Evolutionary conservation across 2,113 vertebrate species (phyloP).

Genomic region (Pipra filicauda): DNA sequence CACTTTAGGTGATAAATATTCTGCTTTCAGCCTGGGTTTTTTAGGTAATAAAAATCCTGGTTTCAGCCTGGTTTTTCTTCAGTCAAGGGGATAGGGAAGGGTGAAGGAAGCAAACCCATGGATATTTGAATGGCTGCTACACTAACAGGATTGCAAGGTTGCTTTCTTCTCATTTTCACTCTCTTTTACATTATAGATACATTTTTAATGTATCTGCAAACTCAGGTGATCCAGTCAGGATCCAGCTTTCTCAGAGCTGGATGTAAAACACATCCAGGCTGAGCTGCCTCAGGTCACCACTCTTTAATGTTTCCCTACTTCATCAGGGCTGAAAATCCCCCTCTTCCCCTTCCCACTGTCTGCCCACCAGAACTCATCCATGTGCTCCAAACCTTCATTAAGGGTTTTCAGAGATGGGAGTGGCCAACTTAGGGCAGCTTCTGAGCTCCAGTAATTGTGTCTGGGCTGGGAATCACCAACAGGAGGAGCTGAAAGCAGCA

Average conservation of each 20-base stretch:
- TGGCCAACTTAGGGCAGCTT: background rate
- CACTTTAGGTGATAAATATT: background rate
- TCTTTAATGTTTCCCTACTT: background rate
- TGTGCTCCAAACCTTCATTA: rapidly evolving
- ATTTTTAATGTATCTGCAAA: background rate
- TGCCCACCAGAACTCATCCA: background rate
- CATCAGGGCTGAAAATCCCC: background rate
- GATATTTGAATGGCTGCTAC: background rate
- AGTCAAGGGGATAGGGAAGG: background rate
- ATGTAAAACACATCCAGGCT: background rate
- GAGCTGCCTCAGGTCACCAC: background rate
- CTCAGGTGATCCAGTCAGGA: background rate
- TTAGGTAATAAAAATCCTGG: background rate
- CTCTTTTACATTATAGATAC: background rate
- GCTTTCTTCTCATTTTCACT: background rate
- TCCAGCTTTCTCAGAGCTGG: background rate
- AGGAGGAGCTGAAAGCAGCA: background rate
- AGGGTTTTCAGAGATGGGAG: background rate
- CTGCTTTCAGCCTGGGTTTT: background rate
- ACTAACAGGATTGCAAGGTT: background rate
- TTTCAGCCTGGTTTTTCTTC: background rate
- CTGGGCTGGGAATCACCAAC: background rate
- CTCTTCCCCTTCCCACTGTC: background rate
- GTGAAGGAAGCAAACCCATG: rapidly evolving
- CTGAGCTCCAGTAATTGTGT: background rate